Evolutionary conservation across 2,888 invertebrate species (phyloP).

Genomic region (Ganaspis brasiliensis): DNA sequence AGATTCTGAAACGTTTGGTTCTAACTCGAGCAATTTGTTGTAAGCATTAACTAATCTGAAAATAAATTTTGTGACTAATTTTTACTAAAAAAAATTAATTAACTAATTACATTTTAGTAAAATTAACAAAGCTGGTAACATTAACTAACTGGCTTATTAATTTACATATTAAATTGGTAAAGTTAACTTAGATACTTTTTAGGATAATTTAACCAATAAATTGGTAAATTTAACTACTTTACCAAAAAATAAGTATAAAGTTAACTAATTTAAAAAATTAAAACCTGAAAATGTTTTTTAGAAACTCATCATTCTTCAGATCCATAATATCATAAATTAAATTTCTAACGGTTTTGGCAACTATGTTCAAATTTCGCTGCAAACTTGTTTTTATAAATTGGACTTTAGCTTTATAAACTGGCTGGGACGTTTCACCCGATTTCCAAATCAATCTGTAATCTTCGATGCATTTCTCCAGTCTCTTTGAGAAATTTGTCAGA

Average conservation of each 20-base stretch:
- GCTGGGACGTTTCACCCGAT: conserved; percentile 54
- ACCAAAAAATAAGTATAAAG: no score
- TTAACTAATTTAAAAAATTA: background rate
- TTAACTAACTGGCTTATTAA: no score
- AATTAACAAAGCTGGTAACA: no score
- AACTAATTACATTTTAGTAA: no score
- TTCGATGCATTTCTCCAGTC: conserved; percentile 52
- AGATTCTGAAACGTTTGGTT: conserved; percentile 83
- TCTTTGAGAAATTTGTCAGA: conserved; percentile 49
- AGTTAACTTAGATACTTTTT: no score
- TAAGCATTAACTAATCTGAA: conserved; percentile 85
- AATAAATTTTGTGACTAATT: no score
- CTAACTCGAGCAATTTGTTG: conserved; percentile 84
- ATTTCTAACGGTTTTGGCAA: conserved; percentile 65
- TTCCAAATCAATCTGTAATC: conserved; percentile 60
- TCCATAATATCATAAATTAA: conserved; percentile 67
- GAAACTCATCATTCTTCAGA: conserved; percentile 64
- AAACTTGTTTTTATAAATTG: conserved; percentile 61
- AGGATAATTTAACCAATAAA: no score
- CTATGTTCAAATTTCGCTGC: conserved; percentile 66
- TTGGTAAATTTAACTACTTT: no score
- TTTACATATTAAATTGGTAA: no score
- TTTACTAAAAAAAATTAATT: no score
- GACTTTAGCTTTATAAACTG: conserved; percentile 69
- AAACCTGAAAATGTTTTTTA: conserved; percentile 70